Percentiles rank a stretch among this genome's conserved stretches.
Evolutionary conservation across 1,140 invertebrate genomes (phyloP).

Genomic region (Drosophila kikkawai): DNA sequence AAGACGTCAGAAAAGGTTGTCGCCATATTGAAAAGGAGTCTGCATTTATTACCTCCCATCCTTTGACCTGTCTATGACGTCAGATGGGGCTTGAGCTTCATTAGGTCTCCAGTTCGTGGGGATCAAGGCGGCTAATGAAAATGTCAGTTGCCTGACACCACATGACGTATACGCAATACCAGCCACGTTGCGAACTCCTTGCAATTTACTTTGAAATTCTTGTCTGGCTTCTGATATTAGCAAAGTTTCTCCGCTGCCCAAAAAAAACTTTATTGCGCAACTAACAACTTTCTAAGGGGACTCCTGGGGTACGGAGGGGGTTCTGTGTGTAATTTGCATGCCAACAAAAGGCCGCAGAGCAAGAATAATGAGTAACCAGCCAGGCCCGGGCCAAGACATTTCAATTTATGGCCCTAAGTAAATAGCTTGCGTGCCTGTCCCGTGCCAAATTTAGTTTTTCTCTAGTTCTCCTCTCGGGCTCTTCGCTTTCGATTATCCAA

Average conservation of each 20-base stretch:
- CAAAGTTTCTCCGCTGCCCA: conserved; percentile 46
- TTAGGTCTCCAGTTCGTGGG: conserved; percentile 44
- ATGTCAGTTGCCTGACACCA: conserved; percentile 51
- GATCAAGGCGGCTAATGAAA: conserved; percentile 57
- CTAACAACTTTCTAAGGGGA: conserved; percentile 41
- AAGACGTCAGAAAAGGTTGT: conserved; percentile 52
- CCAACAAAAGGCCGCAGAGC: conserved; percentile 34
- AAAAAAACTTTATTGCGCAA: conserved; percentile 58
- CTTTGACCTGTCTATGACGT: conserved; percentile 33
- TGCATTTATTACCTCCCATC: conserved; percentile 32
- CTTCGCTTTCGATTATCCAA: conserved; percentile 61
- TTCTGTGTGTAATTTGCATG: conserved; percentile 45
- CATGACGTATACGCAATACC: conserved; percentile 66
- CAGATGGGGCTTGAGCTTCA: conserved; percentile 22
- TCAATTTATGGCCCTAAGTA: conserved; percentile 66
- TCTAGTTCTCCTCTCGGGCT: conserved; percentile 8
- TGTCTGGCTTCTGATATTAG: conserved; percentile 48
- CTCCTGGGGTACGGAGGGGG: background rate
- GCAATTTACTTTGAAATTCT: conserved; percentile 43
- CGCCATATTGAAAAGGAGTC: conserved; percentile 34
- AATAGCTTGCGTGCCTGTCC: conserved; percentile 62
- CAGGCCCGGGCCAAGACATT: conserved; percentile 47
- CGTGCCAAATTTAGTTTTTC: conserved; percentile 64
- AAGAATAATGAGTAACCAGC: conserved; percentile 49
- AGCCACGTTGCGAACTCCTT: conserved; percentile 14